Conservation (phyloP, 2,113 vertebrate species). For the Spermophilus dauricus region DNA sequence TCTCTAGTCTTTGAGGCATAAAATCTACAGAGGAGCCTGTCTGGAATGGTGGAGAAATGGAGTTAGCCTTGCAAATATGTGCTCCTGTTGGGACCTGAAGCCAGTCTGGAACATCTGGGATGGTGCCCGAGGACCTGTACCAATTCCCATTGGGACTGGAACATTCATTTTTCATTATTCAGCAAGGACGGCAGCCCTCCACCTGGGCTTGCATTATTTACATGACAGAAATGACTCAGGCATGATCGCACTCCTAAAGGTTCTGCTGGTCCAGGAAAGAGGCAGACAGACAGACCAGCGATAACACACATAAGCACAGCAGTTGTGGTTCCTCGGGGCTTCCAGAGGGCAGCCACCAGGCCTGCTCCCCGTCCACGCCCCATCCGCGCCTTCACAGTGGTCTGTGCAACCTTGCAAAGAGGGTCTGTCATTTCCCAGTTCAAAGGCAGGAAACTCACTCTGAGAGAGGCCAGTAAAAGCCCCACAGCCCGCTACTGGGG, state of each 20-base stretch:
- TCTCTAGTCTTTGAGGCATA: slow-evolving; percentile 69
- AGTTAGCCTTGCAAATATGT: slow-evolving; percentile 76
- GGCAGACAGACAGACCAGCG: background rate
- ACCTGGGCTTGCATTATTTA: slow-evolving; percentile 29
- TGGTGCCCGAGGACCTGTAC: slow-evolving; percentile 30
- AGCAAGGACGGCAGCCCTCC: slow-evolving; percentile 67
- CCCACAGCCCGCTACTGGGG: background rate
- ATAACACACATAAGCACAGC: background rate
- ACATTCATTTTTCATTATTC: slow-evolving; percentile 54
- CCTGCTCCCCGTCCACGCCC: too few species aligned
- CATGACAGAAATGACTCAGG: background rate
- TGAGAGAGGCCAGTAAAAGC: background rate
- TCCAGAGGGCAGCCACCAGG: background rate
- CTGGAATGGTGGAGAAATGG: slow-evolving; percentile 17
- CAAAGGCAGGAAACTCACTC: background rate
- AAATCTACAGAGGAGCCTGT: slow-evolving; percentile 34
- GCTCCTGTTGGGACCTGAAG: slow-evolving; percentile 79
- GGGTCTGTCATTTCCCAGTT: background rate
- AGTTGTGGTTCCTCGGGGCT: background rate
- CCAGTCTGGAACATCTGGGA: slow-evolving; percentile 67
- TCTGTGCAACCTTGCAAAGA: background rate
- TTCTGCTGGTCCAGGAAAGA: background rate
- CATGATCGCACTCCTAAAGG: background rate
- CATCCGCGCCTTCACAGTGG: background rate
- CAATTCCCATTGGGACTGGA: background rate